Evolutionary conservation across 2,888 invertebrate genomes (phyloP), one percentile per base, ranked within the genome.

Genomic region (Tiphia femorata): DNA sequence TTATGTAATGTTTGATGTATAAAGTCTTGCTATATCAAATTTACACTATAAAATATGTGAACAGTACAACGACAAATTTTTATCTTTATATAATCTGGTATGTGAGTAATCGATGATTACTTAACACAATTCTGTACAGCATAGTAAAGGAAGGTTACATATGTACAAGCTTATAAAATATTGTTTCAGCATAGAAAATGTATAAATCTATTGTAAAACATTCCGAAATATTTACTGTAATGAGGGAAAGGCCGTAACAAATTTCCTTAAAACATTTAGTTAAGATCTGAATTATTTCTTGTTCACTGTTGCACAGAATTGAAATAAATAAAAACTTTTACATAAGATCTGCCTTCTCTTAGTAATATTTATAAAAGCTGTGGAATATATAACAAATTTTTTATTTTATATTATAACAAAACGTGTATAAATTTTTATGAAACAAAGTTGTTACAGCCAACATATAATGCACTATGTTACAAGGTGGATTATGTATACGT

Each of bases 41-140:
- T 53, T 51, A 33, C 40, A 54, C 49, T 55, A 64, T 55, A 60
- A 41, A 37, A 57, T 33, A 55, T 47, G 44, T 54, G 50, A 70
- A 62, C 68, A 71, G 72, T 70, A 70, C 70, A 70, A 70, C 70
- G 70, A 70, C 71, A 68, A 65, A 55, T 70, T 71, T 70, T 67
- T 65, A 71, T 64, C 71, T 70, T 70, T 71, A 58, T 70, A 71
- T 71, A 53, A 38, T 61, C 62, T 46, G 58, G 46, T 57, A 52
- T 68, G 61, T 40, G 55, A 51, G 50, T 64, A 67, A 57, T n/a
- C n/a, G n/a, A n/a, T 60, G 57, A 64, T 50, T 63, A 41, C 58
- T 61, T 56, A 48, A 65, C 59, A 57, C 38, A 20, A 58, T 62
- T 61, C 51, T 59, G 64, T 71, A 49, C 53, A 43, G 50, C 27